Evolutionary conservation across 2,888 invertebrate species (phyloP).

Genomic region (Galeopsomyia nigrocyanea): DNA sequence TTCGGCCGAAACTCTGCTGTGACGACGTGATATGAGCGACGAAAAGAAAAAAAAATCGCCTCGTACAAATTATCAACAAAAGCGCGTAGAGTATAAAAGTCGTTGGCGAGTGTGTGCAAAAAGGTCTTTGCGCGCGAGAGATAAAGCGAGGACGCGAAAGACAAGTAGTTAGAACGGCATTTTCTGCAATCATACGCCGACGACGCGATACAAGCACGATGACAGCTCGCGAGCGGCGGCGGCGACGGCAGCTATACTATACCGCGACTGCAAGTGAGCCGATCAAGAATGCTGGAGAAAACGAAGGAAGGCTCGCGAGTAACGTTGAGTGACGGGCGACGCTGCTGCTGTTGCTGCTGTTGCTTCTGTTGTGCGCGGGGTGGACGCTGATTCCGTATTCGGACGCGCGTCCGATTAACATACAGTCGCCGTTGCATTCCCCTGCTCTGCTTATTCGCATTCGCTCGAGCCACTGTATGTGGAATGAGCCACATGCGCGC

Average conservation of each 20-base stretch:
- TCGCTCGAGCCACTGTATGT: too few species aligned
- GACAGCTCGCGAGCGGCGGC: slow-evolving; percentile 41
- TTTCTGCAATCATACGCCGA: slow-evolving; percentile 55
- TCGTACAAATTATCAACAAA: neutral
- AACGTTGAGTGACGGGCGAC: slow-evolving; percentile 36
- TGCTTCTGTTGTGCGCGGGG: slow-evolving; percentile 29
- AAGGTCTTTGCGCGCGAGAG: slow-evolving; percentile 12
- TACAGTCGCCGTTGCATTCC: slow-evolving; percentile 61
- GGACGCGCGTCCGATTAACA: slow-evolving; percentile 65
- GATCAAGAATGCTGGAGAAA: slow-evolving; percentile 7
- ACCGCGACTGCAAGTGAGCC: slow-evolving; percentile 1
- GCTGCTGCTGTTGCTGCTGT: slow-evolving; percentile 50
- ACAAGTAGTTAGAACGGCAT: slow-evolving; percentile 37
- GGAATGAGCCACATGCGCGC: too few species aligned
- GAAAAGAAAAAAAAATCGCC: neutral
- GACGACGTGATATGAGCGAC: too few species aligned
- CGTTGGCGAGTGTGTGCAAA: slow-evolving; percentile 3
- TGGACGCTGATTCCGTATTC: slow-evolving; percentile 63
- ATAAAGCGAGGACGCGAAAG: slow-evolving; percentile 22
- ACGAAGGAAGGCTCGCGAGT: slow-evolving; percentile 3
- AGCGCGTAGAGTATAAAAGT: slow-evolving; percentile 4
- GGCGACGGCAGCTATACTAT: too few species aligned
- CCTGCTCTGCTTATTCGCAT: neutral
- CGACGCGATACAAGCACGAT: slow-evolving; percentile 49
- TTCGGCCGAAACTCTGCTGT: too few species aligned